Percentiles rank a stretch among this genome's conserved stretches.
Conservation (phyloP, 2,888 invertebrate species). For the Mesorhabditis spiculigera region DNA sequence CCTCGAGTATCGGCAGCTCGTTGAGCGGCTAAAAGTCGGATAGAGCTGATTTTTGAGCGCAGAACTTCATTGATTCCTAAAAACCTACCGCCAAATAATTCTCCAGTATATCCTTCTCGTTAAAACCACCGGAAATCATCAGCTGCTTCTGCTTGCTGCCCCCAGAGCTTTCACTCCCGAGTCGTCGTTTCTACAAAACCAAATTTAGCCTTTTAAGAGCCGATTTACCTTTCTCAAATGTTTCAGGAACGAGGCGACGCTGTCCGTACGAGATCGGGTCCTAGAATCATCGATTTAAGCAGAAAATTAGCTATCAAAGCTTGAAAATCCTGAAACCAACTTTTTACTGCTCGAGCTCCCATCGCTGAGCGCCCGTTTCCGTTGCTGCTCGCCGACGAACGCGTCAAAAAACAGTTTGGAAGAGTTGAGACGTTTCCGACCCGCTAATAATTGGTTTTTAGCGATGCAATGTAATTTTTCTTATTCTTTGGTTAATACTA, state of each 20-base stretch:
- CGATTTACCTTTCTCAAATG: background rate
- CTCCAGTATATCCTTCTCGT: background rate
- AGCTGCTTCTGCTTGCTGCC: background rate
- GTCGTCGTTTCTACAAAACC: background rate
- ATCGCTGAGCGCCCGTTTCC: constrained; percentile 13
- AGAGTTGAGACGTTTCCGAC: background rate
- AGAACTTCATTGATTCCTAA: too few species aligned
- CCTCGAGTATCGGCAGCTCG: too few species aligned
- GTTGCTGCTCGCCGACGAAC: constrained; percentile 7
- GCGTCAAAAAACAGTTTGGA: constrained; percentile 13
- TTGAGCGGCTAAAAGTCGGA: too few species aligned
- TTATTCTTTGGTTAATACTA: too few species aligned
- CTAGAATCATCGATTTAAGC: background rate
- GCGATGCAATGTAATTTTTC: too few species aligned
- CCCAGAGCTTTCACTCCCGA: background rate
- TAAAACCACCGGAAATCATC: background rate
- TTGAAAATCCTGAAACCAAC: background rate
- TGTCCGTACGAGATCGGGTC: background rate
- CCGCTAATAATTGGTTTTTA: background rate
- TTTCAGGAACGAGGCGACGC: constrained; percentile 7
- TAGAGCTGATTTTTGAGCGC: too few species aligned
- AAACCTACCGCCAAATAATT: background rate
- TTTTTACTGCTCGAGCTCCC: background rate
- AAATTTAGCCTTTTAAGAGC: background rate
- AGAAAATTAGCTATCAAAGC: background rate